phyloP scores from a whole-genome alignment of 2,113 vertebrate genomes.

The Pachypanchax playfairii region DNA sequence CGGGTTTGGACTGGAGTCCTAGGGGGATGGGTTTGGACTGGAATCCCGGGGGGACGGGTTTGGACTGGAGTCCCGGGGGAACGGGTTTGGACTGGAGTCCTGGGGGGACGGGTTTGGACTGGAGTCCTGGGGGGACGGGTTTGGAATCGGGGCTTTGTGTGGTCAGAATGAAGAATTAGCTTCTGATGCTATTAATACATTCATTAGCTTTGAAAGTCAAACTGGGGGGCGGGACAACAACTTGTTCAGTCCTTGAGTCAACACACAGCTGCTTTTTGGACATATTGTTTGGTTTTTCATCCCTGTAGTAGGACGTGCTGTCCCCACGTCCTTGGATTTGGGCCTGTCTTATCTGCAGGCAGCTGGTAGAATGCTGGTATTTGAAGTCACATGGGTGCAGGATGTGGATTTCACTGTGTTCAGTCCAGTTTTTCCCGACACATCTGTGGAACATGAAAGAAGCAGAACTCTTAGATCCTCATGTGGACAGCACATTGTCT shows the following conservation, averaged over 20 bases:
- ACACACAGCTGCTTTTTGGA: conserved; percentile 21
- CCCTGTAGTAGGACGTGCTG: conserved; percentile 11
- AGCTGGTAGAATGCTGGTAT: conserved; percentile 50
- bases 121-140: too few relatives aligned
- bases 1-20: too few relatives aligned
- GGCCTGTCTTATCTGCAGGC: conserved; percentile 20
- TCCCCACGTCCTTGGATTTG: background rate
- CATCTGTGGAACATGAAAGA: conserved; percentile 72
- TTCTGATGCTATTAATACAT: too few relatives aligned
- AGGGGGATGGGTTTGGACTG: too few relatives aligned
- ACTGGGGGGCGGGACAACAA: too few relatives aligned
- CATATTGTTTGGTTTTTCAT: conserved; percentile 8
- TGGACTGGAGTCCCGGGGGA: too few relatives aligned
- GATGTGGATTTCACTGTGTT: conserved; percentile 70
- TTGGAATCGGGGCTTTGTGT: too few relatives aligned
- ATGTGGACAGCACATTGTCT: conserved; percentile 61
- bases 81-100: too few relatives aligned
- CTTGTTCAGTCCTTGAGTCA: conserved; percentile 39
- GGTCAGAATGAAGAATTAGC: too few relatives aligned
- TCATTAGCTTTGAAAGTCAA: too few relatives aligned
- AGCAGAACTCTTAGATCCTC: conserved; percentile 55
- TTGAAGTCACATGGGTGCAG: conserved; percentile 76
- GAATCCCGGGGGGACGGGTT: too few relatives aligned
- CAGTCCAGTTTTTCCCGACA: conserved; percentile 37
- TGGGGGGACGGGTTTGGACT: too few relatives aligned